Conservation (phyloP, 2,888 invertebrate species). For the Hemicrepidius hirtus region DNA sequence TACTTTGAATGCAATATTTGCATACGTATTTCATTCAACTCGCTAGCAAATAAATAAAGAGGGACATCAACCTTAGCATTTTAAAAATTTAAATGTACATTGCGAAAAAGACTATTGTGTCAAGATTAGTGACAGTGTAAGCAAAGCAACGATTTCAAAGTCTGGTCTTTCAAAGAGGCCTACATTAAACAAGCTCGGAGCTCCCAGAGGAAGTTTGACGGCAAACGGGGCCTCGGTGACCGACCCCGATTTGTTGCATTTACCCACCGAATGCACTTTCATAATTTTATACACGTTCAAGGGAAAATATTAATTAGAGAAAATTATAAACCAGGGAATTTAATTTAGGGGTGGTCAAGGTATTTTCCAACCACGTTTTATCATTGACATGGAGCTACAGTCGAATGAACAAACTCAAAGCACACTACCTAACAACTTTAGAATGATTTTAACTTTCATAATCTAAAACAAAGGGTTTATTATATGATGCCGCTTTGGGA, state of each 20-base stretch:
- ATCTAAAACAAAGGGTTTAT: slow-evolving; percentile 17
- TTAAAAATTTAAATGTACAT: slow-evolving; percentile 20
- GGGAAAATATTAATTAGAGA: too few species aligned
- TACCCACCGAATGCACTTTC: not conserved
- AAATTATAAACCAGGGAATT: too few species aligned
- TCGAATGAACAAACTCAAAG: not conserved
- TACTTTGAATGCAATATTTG: slow-evolving; percentile 15
- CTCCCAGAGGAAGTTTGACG: slow-evolving; percentile 8
- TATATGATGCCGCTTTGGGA: not conserved
- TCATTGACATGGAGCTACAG: not conserved
- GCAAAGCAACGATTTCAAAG: not conserved
- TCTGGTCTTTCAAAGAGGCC: slow-evolving; percentile 18
- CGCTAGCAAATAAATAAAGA: slow-evolving; percentile 15
- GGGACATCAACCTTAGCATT: slow-evolving; percentile 17
- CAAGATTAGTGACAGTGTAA: slow-evolving; percentile 17
- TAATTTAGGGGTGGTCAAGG: too few species aligned
- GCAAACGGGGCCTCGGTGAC: slow-evolving; percentile 10
- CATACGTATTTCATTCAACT: slow-evolving; percentile 12
- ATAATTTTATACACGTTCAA: too few species aligned
- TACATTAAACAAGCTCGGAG: slow-evolving; percentile 9
- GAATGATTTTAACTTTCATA: slow-evolving; percentile 18
- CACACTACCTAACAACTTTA: not conserved
- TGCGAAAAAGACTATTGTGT: slow-evolving; percentile 11
- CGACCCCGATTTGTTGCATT: not conserved
- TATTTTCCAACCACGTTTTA: not conserved